Conservation (phyloP, 2,797 vertebrate genomes). For the Notoglanidium macrostoma region DNA sequence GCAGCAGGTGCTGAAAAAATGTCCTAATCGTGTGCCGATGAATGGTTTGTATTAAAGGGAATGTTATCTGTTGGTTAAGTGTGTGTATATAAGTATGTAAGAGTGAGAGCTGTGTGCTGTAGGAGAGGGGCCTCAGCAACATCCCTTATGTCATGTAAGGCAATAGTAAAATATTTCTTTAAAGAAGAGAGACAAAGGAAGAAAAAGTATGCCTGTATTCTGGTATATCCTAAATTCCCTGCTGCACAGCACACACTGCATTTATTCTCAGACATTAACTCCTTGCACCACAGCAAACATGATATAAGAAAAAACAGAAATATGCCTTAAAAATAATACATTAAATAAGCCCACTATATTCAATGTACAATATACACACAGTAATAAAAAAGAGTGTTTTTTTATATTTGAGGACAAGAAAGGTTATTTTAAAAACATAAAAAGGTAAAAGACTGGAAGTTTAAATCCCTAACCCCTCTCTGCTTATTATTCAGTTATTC, state of each 20-base stretch:
- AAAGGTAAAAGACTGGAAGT: not conserved
- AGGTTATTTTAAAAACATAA: not conserved
- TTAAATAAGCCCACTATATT: not conserved
- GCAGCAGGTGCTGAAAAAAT: slow-evolving; percentile 60
- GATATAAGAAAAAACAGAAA: not conserved
- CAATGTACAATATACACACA: not conserved
- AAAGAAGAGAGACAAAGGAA: not conserved
- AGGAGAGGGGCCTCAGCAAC: slow-evolving; percentile 41
- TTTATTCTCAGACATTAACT: not conserved
- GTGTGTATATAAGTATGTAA: slow-evolving; percentile 9
- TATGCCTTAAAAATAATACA: not conserved
- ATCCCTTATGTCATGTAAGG: not conserved
- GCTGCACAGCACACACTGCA: not conserved
- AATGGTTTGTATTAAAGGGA: slow-evolving; percentile 51
- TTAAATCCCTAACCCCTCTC: not conserved
- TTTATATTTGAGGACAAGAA: not conserved
- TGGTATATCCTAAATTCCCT: not conserved
- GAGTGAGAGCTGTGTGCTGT: slow-evolving; percentile 9
- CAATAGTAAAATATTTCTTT: not conserved
- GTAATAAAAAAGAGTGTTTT: not conserved
- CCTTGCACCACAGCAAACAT: not conserved
- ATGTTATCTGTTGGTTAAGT: slow-evolving; percentile 50
- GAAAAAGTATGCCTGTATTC: not conserved
- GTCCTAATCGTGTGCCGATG: slow-evolving; percentile 53
- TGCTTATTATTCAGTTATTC: not conserved